These are phyloP conservation scores for Tanaodytes sp. DNA, from an alignment of 2,888 invertebrate species.

Conservation along the genomic window DNA sequence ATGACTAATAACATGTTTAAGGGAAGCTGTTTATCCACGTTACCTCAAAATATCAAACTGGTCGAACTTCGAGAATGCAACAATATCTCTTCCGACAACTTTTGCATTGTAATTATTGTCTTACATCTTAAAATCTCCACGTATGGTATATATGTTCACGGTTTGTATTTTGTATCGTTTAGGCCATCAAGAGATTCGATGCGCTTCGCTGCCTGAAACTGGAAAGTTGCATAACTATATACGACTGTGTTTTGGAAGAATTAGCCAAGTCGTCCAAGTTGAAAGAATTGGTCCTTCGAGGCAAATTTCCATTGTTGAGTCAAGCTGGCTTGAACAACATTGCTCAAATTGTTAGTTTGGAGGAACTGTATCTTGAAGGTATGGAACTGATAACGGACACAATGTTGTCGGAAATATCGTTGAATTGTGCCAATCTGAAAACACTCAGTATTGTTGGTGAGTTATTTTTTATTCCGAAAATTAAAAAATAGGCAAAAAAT, in stretches of 20 bases:
- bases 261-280: constrained; percentile 25
- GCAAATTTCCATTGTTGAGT: constrained; percentile 18
- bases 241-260: constrained; percentile 18
- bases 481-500: no score
- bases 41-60: no score
- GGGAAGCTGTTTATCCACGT: constrained; percentile 63
- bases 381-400: constrained; percentile 11
- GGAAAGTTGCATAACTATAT: constrained; percentile 15
- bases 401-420: constrained; percentile 14
- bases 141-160: no score
- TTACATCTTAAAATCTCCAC: no score
- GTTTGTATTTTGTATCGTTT: no score
- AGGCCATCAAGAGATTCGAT: no score
- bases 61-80: constrained; percentile 59
- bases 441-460: constrained; percentile 29
- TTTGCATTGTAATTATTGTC: constrained; percentile 62
- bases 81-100: constrained; percentile 55
- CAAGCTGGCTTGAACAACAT: constrained; percentile 18
- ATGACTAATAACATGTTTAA: constrained; percentile 58
- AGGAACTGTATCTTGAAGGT: constrained; percentile 11
- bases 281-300: constrained; percentile 16
- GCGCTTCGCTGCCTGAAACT: no score
- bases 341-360: constrained; percentile 23
- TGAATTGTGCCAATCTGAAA: constrained; percentile 24
- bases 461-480: not conserved